Base-by-base conservation (phyloP, 2,888 invertebrate genomes). In the Celastrina argiolus region DNA sequence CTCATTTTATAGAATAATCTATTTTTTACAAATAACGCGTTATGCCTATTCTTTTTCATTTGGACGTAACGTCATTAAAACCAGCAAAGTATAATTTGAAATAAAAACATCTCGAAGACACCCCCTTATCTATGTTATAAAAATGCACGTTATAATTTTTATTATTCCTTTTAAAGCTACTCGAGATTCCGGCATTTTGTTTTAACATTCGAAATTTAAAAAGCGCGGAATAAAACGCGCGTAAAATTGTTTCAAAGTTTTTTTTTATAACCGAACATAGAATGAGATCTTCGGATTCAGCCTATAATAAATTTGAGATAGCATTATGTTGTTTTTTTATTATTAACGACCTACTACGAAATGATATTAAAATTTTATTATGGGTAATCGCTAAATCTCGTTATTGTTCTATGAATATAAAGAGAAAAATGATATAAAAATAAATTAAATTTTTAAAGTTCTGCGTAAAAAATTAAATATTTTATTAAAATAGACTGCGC, bases 81-180 rank as follows among this genome's bases (percentile, higher is more conserved):
- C 71, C 69, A 76, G 75, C 67, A 84, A 84, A 87, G 87, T 87
- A 87, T 87, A 85, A 85, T 85, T 85, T 84, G 83, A 81, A 84
- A 76, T 87, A 85, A 88, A 88, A 89, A 88, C 88, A 83, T 85
- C 86, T 85, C 83, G 84, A 84, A 80, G 81, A 81, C 81, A 78
- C 75, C 78, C 81, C 78, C 81, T 83, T 84, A 83, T 81, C 81
- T 78, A 45, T 41, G 70, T 70, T 70, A 64, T 67, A 66, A 67
- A 64, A 78, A 69, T 74, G 75, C 72, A 75, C 78, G 79, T 78
- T 79, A 80, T 87, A 85, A 85, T 87, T 88, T 87, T 85, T 84
- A 86, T 87, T 82, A 80, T 84, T 83, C 81, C 81, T 41, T 83
- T 75, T 78, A 81, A 82, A 81, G 78, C 78, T 73, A 74, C 71